phyloP scores from a whole-genome alignment of 2,888 invertebrate species.

The Argyresthia albistria region DNA sequence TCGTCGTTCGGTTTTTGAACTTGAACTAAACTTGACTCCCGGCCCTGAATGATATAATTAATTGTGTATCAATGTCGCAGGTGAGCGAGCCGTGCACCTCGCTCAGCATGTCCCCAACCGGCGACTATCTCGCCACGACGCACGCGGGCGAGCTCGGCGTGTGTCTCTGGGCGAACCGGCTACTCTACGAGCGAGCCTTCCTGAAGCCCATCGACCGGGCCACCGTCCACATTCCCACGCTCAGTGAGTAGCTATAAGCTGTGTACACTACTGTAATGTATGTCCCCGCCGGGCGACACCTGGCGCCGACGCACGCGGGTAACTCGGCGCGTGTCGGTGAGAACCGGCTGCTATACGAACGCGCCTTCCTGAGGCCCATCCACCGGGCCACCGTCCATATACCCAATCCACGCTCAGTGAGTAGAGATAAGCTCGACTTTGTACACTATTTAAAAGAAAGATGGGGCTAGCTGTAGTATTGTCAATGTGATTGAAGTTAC shows the following conservation, averaged over 20 bases:
- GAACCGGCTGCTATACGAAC: constrained; percentile 88
- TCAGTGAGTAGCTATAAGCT: constrained; percentile 33
- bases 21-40: no score
- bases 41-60: no score
- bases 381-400: constrained; percentile 46
- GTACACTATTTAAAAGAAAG: no score
- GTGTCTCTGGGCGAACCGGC: constrained; percentile 94
- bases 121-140: constrained; percentile 90
- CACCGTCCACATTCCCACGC: constrained; percentile 40
- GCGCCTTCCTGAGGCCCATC: constrained; percentile 84
- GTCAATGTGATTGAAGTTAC: background rate
- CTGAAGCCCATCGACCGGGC: constrained; percentile 78
- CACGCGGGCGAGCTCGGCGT: constrained; percentile 92
- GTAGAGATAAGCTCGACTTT: constrained; percentile 18
- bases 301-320: constrained; percentile 92
- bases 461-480: no score
- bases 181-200: constrained; percentile 85
- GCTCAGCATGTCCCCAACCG: constrained; percentile 90
- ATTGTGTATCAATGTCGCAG: constrained; percentile 26
- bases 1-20: no score
- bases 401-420: constrained; percentile 53
- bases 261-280: no score
- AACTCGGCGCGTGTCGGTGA: constrained; percentile 95
- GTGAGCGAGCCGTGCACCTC: constrained; percentile 88
- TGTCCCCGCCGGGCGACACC: constrained; percentile 92